phyloP scores from a whole-genome alignment of 2,797 vertebrate species.

The Galago senegalensis region DNA sequence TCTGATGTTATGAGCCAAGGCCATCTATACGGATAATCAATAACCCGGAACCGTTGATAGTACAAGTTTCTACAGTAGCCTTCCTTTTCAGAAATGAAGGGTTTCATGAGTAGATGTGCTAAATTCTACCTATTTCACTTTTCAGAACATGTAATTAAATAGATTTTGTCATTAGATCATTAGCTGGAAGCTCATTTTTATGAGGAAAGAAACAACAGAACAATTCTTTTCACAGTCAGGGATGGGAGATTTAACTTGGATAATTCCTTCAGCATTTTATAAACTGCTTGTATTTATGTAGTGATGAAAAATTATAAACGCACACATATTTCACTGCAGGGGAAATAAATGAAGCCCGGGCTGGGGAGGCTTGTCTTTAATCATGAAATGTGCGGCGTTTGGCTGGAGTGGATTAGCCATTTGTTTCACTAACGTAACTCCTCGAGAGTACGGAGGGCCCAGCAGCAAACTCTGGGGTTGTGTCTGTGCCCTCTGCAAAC shows the following conservation, averaged over 20 bases:
- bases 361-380: conserved; percentile 85
- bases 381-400: conserved; percentile 86
- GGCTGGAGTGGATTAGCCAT: conserved; percentile 84
- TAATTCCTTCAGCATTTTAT: conserved; percentile 83
- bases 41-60: neutral
- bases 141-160: conserved; percentile 66
- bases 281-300: conserved; percentile 87
- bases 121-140: conserved; percentile 61
- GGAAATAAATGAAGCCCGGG: conserved; percentile 86
- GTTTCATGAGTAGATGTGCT: neutral
- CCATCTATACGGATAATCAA: neutral
- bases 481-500: conserved; percentile 67
- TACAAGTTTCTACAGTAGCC: neutral
- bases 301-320: conserved; percentile 86
- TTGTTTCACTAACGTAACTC: conserved; percentile 87
- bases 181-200: conserved; percentile 2
- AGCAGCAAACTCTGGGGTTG: conserved; percentile 70
- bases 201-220: conserved; percentile 53
- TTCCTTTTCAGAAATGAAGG: conserved; percentile 44
- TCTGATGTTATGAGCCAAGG: neutral
- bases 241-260: conserved; percentile 79
- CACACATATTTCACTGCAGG: conserved; percentile 86
- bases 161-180: conserved; percentile 69
- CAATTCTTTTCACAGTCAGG: neutral
- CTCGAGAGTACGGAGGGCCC: conserved; percentile 54